A percentile compares a stretch with the other conserved stretches of the same genome.
Evolutionary conservation across 1,140 invertebrate species (phyloP).

Genomic region (Ectropis grisescens): DNA sequence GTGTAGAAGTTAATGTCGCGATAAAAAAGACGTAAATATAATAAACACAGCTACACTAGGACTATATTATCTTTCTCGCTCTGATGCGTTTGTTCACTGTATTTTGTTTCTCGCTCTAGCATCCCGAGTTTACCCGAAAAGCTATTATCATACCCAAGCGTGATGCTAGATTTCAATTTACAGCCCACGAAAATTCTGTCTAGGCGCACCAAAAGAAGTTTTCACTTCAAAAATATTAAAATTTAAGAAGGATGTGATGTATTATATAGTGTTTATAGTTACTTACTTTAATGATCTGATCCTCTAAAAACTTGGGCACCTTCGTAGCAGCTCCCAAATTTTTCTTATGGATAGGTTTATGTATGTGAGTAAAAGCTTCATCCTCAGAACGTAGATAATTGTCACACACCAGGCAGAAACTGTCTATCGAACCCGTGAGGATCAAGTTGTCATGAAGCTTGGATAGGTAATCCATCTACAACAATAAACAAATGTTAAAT

Average conservation of each 20-base stretch:
- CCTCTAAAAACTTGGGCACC: conserved; percentile 12
- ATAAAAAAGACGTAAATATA: too few species aligned
- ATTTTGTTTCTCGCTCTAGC: too few species aligned
- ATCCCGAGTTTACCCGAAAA: too few species aligned
- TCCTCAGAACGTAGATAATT: conserved; percentile 11
- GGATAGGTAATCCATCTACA: background rate
- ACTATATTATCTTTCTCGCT: too few species aligned
- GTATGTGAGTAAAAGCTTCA: conserved; percentile 7
- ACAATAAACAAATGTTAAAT: too few species aligned
- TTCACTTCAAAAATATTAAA: background rate
- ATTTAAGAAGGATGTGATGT: too few species aligned
- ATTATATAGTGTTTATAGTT: too few species aligned
- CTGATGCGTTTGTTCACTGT: too few species aligned
- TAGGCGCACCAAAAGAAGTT: background rate
- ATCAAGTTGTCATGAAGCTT: conserved; percentile 3
- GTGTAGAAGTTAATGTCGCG: too few species aligned
- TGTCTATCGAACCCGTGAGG: conserved; percentile 15
- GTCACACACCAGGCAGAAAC: conserved; percentile 20
- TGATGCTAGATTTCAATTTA: too few species aligned
- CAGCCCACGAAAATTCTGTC: background rate
- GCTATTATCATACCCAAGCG: too few species aligned
- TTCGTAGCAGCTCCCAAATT: conserved; percentile 10
- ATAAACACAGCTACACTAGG: too few species aligned
- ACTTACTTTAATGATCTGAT: conserved; percentile 17
- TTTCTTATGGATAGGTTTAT: conserved; percentile 7